Percentiles rank a stretch among this genome's conserved stretches.
phyloP scores from a whole-genome alignment of 2,888 invertebrate genomes.

The Deroplatys truncata region DNA sequence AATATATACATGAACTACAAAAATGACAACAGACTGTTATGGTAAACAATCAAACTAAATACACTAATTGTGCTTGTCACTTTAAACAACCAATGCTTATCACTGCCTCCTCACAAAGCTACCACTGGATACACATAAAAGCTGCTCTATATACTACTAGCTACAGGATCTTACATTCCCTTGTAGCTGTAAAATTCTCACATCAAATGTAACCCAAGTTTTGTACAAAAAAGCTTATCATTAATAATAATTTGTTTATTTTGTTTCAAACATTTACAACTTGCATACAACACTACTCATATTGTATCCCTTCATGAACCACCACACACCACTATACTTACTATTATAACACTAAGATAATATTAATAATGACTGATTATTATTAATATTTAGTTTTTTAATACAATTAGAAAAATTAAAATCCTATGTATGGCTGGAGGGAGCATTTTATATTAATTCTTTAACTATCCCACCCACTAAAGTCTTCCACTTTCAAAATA shows the following conservation, averaged over 20 bases:
- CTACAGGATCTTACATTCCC: background rate
- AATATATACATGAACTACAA: background rate
- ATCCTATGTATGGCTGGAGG: slow-evolving; percentile 27
- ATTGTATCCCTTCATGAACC: background rate
- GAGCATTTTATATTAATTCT: slow-evolving; percentile 14
- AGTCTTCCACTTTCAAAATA: background rate
- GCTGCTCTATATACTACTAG: background rate
- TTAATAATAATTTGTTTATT: background rate
- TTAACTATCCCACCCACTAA: background rate
- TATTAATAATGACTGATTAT: background rate
- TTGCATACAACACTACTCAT: background rate
- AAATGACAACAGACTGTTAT: background rate
- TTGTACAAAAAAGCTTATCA: slow-evolving; percentile 15
- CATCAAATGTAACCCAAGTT: slow-evolving; percentile 2
- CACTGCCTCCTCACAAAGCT: background rate
- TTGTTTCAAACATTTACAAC: background rate
- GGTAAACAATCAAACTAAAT: background rate
- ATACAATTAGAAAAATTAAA: slow-evolving; percentile 28
- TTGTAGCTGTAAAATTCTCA: background rate
- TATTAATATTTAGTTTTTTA: slow-evolving; percentile 5
- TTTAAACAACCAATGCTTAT: background rate
- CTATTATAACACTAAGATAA: slow-evolving; percentile 5
- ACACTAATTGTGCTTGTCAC: background rate
- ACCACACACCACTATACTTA: slow-evolving; percentile 5
- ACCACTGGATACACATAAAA: background rate